phyloP scores from a whole-genome alignment of 2,113 vertebrate genomes.

The Paratilapia polleni region DNA sequence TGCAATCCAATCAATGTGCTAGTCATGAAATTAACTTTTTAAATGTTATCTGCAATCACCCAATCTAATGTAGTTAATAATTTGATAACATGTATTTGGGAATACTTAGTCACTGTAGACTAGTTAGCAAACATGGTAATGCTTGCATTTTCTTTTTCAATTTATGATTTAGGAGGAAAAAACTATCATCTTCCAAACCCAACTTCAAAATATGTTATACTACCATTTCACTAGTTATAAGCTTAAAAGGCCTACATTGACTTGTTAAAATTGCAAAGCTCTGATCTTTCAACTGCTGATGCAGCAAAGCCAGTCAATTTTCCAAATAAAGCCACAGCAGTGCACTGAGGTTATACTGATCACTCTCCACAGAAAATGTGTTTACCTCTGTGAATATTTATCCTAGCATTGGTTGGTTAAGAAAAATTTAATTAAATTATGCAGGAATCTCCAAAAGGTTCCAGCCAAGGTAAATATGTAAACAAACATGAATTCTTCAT shows the following conservation, averaged over 20 bases:
- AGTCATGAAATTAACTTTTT: background rate
- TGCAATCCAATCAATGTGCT: no score
- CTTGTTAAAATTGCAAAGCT: background rate
- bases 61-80: no score
- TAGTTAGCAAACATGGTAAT: background rate
- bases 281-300: background rate
- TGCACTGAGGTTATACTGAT: background rate
- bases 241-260: background rate
- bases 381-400: conserved; percentile 46
- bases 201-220: background rate
- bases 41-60: background rate
- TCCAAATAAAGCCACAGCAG: background rate
- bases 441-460: conserved; percentile 11
- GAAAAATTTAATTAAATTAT: conserved; percentile 22
- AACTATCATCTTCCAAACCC: background rate
- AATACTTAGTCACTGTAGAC: background rate
- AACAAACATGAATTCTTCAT: conserved; percentile 38
- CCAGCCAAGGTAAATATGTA: conserved; percentile 37
- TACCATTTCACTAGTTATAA: background rate
- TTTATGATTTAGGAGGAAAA: background rate
- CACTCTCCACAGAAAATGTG: conserved; percentile 20
- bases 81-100: background rate
- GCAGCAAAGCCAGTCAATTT: background rate
- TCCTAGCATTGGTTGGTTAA: conserved; percentile 1
- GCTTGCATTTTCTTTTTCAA: background rate